Evolutionary conservation across 2,113 vertebrate genomes (phyloP), one percentile per base, ranked within the genome.

Genomic region (Danionella cerebrum): DNA sequence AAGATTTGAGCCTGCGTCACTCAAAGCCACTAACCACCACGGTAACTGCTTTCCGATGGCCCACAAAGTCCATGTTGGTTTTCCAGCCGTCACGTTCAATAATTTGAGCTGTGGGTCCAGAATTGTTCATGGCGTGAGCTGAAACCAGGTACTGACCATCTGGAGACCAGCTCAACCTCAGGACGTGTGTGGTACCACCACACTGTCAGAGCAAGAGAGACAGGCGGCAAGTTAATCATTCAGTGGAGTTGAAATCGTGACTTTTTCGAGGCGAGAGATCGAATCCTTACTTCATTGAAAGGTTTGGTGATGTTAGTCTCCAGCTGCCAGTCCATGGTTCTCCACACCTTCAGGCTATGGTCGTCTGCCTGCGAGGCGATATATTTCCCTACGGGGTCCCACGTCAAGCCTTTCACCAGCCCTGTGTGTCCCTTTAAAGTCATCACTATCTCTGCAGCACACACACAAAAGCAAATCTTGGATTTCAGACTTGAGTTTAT

Each of bases 121-220:
- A 98, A 84, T 99, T 99, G 83, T 99, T 99, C 96, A 99, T 99
- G 70, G 96, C 96, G 13, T 99, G 96, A 65, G 96, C 96, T 16
- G 96, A 99, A 10, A 99, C 96, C 44, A 99, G 85, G 57, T 99
- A 99, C 85, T 99, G 96, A 14, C 96, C 96, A 5, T 99, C 96
- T 1, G 96, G 96, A 1, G 96, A 98, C 96, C 96, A 99, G 84
- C 96, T 98, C 53, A 99, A 90, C 22, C 96, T 91, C 38, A 99
- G 78, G 29, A 99, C 96, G 0, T 98, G 96, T 1, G 96, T 99
- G 0, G 96, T 99, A 14, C 96, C 96, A 21, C 95, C 96, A 69
- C 96, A 99, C 96, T 99, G 80, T 7, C 22, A 25, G 11, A 38
- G 11, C 6, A 41, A 14, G 8, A 31, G 18, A 18, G 1, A 38